Evolutionary conservation across 2,888 invertebrate species (phyloP), one percentile per base, ranked within the genome.

Genomic region (Papilio elwesi): DNA sequence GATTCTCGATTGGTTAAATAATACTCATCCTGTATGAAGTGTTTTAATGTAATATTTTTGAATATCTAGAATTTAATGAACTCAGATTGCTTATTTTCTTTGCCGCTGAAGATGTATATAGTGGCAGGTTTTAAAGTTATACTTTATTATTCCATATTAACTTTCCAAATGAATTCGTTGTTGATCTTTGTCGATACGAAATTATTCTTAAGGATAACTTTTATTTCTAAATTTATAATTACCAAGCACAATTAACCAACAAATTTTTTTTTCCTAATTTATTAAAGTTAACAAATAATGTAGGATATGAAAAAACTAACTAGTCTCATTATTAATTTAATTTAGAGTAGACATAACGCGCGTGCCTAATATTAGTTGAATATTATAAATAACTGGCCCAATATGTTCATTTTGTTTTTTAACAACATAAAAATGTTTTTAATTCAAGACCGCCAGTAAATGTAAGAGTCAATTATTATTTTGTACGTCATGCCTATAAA

Each of bases 221-320:
- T 85, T 85, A 79, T 83, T 79, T 86, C 85, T 85, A 68, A 59
- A 47, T 57, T 91, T 85, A 87, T 87, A 87, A 85, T 91, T 89
- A 90, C 89, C 90, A 90, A 91, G 92, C 92, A 91, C 90, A 90
- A 91, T 89, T 87, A 89, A 90, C 86, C 84, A 86, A 84, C 83
- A 81, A 82, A 84, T 82, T 85, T 83, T 82, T 79, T 76, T 73
- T 74, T 72, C 78, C 73, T 74, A 75, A 68, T 75, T 74, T 73
- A 72, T 68, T 71, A 65, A 70, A 65, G 11, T 66, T 74, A 75
- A 67, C 62, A 89, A 68, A 87, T 90, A 90, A 84, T 82, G 80
- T 91, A 91, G 88, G 73, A 79, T 91, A 92, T 86, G 83, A 83
- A 90, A 89, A 7, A 92, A 92, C 93, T 93, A 93, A 93, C 93